Conservation (phyloP, 1,140 invertebrate species). For the Camponotus vicinus region DNA sequence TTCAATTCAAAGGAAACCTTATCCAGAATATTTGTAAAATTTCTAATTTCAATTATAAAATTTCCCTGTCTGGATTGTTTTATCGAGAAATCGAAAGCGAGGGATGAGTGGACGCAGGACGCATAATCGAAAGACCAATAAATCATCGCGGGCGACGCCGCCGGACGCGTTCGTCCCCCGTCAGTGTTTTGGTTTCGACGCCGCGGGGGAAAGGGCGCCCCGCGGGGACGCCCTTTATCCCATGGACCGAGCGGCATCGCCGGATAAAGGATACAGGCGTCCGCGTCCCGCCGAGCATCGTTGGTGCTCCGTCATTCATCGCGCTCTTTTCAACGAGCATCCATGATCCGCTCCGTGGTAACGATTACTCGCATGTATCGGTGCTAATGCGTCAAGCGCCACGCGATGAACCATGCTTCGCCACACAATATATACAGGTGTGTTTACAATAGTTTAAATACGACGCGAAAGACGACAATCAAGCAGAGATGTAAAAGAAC, state of each 20-base stretch:
- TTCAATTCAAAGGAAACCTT: neutral
- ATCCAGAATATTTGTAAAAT: neutral
- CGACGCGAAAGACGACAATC: too few relatives aligned
- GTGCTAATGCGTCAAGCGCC: slow-evolving; percentile 27
- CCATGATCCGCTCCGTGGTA: neutral
- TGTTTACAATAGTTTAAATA: neutral
- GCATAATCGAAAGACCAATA: slow-evolving; percentile 52
- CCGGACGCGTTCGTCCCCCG: slow-evolving; percentile 58
- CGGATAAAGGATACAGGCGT: slow-evolving; percentile 66
- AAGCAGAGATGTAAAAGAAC: too few relatives aligned
- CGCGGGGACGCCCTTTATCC: slow-evolving; percentile 63
- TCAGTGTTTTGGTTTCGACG: slow-evolving; percentile 81
- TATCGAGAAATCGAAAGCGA: slow-evolving; percentile 1
- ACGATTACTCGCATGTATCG: slow-evolving; percentile 44
- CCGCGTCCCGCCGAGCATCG: slow-evolving; percentile 51
- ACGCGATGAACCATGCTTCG: neutral
- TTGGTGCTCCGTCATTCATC: slow-evolving; percentile 48
- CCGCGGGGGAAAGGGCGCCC: slow-evolving; percentile 79
- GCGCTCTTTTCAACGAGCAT: slow-evolving; percentile 46
- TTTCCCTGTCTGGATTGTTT: neutral
- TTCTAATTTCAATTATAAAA: neutral
- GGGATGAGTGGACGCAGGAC: neutral
- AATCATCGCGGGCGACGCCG: slow-evolving; percentile 63
- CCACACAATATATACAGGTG: slow-evolving; percentile 27
- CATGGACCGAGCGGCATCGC: slow-evolving; percentile 9